A percentile compares a stretch with the other conserved stretches of the same genome.
These are phyloP conservation scores for Odiellus spinosus DNA, from an alignment of 2,888 invertebrate genomes.

Conservation along the genomic window DNA sequence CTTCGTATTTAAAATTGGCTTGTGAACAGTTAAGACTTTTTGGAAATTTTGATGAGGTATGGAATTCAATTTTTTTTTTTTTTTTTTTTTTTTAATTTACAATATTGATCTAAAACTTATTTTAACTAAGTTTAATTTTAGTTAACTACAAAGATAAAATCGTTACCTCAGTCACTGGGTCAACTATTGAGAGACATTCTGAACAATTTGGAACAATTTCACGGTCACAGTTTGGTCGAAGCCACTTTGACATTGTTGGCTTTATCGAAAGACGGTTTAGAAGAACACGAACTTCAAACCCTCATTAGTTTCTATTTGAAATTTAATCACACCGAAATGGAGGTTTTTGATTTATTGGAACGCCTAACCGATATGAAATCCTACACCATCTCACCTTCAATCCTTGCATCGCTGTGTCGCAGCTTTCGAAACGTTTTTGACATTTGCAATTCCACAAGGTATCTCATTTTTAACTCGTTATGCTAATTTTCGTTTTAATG, in stretches of 20 bases:
- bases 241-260: slow-evolving; percentile 7
- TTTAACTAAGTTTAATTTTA: slow-evolving; percentile 5
- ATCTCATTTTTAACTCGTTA: no score
- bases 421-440: no score
- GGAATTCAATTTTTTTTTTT: background rate
- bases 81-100: background rate
- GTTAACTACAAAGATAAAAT: slow-evolving; percentile 15
- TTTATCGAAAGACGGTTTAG: slow-evolving; percentile 3
- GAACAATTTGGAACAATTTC: slow-evolving; percentile 14
- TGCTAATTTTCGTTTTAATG: no score
- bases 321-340: no score
- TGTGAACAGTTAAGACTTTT: slow-evolving; percentile 31
- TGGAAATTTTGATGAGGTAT: slow-evolving; percentile 17
- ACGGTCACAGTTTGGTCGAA: slow-evolving; percentile 9
- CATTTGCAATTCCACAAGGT: no score
- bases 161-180: slow-evolving; percentile 10
- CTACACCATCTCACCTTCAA: no score
- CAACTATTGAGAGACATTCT: slow-evolving; percentile 14
- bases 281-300: no score
- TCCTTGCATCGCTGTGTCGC: no score
- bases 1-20: slow-evolving; percentile 30
- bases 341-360: no score
- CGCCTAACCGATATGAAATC: no score
- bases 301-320: no score
- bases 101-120: no score